Evolutionary conservation across 2,113 vertebrate genomes (phyloP), one percentile per base, ranked within the genome.

Genomic region (Nesoenas mayeri): DNA sequence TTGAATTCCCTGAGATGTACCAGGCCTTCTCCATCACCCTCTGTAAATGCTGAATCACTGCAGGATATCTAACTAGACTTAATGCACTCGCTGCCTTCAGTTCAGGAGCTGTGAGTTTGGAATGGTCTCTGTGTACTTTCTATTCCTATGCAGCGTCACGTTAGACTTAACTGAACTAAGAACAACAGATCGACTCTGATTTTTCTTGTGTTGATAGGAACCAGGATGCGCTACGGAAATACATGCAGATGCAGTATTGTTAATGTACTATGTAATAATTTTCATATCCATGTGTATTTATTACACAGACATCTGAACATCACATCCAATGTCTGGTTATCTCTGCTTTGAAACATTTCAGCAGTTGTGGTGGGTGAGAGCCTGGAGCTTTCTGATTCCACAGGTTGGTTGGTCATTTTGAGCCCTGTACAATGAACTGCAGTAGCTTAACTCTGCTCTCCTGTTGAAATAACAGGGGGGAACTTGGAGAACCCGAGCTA

Each of bases 1-100:
- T 92, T 93, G 92, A 94, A 87, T 94, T 87, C 85, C 47, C 91
- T 82, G 75, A 95, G 79, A 65, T 87, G 75, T 65, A 79, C 48
- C 57, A 85, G 79, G 24, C 44, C 31, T 60, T 71, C 80, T 80
- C 80, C 77, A 53, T 72, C 40, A 20, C 44, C 69, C 31, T 87
- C 53, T 91, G 1, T 58, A 85, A 95, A 84, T 82, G 95, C 95
- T 87, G 92, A 92, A 89, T 96, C 93, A 81, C 88, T 71, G 36
- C 54, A 70, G 92, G 79, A 91, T 53, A 75, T 89, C 44, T 69
- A n/a, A 61, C 13, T 53, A 67, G 44, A 56, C 11, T 67, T 69
- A 82, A 72, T 92, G 28, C 85, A 56, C 64, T 93, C 32, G 2
- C 29, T 84, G 57, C 62, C 42, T 85, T 72, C 69, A 13, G 36